These are phyloP conservation scores for Drepana falcataria DNA, from an alignment of 2,888 invertebrate genomes.

Conservation along the genomic window DNA sequence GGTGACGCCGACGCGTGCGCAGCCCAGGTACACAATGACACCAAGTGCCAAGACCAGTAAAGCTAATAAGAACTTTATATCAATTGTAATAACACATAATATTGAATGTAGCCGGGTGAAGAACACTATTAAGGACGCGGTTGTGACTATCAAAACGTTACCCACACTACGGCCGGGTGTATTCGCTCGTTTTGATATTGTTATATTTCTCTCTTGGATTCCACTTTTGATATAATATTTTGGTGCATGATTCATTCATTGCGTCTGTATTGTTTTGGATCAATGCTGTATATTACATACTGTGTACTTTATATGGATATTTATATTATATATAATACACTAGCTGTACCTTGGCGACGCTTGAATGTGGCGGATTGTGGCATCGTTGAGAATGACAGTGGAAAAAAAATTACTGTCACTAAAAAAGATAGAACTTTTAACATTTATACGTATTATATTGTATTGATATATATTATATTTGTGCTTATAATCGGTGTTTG, in stretches of 20 bases:
- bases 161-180: neutral
- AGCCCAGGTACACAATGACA: neutral
- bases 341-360: too few relatives aligned
- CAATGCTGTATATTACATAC: too few relatives aligned
- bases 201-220: conserved; percentile 10
- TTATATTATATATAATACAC: too few relatives aligned
- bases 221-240: conserved; percentile 22
- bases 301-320: too few relatives aligned
- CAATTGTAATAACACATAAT: neutral
- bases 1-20: conserved; percentile 1
- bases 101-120: conserved; percentile 6
- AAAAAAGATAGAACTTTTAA: too few relatives aligned
- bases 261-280: neutral
- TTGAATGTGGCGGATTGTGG: too few relatives aligned
- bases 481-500: neutral
- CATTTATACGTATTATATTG: too few relatives aligned
- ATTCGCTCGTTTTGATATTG: neutral
- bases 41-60: conserved; percentile 24
- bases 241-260: neutral
- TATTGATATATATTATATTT: neutral
- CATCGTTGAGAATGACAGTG: too few relatives aligned
- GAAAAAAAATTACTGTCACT: too few relatives aligned
- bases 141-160: conserved; percentile 22
- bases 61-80: conserved; percentile 1
- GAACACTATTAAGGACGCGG: conserved; percentile 13